Percentiles rank a stretch among this genome's conserved stretches.
These are phyloP conservation scores for Actinopyga echinites DNA, from an alignment of 53 echinoderm and acorn worm genomes.

Conservation along the genomic window DNA sequence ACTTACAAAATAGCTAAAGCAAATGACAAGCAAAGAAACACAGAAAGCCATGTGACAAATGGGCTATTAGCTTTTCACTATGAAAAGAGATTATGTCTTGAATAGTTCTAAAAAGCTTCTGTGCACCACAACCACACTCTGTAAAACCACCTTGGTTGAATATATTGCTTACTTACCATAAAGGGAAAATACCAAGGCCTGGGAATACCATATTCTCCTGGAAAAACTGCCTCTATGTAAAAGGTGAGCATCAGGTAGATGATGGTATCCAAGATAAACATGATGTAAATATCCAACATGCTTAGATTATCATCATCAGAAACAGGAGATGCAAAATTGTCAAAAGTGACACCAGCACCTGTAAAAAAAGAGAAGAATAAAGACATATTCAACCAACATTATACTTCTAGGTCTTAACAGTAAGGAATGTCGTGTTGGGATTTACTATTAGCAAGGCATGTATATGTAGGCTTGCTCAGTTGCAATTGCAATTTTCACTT, in stretches of 20 bases:
- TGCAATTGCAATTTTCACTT: no score
- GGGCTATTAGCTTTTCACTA: no score
- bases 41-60: no score
- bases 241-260: constrained; percentile 73
- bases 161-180: constrained; percentile 50
- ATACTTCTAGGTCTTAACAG: no score
- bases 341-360: constrained; percentile 34
- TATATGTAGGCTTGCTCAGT: no score
- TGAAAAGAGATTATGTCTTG: no score
- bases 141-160: neutral
- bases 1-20: no score
- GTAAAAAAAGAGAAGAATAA: neutral
- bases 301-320: constrained; percentile 88
- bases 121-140: neutral
- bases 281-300: constrained; percentile 73
- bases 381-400: no score
- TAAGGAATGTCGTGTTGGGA: no score
- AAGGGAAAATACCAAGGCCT: constrained; percentile 88
- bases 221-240: constrained; percentile 94
- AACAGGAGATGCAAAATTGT: constrained; percentile 72
- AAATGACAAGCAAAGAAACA: no score
- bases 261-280: constrained; percentile 79
- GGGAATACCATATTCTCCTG: constrained; percentile 91
- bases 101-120: neutral
- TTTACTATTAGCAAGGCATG: no score